Evolutionary conservation across 2,888 invertebrate species (phyloP).

Genomic region (Gerris lacustris): DNA sequence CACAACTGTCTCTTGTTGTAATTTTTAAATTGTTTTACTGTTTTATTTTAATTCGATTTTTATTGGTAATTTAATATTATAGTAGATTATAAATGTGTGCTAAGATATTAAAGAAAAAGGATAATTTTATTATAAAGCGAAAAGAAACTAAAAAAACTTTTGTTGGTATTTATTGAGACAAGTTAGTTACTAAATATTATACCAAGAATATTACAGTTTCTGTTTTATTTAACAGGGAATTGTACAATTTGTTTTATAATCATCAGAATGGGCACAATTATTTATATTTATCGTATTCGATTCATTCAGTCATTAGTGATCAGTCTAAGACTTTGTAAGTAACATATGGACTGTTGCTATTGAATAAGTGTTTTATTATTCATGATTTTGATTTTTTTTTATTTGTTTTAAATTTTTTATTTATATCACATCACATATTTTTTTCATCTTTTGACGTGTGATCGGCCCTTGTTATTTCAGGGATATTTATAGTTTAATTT

Average conservation of each 20-base stretch:
- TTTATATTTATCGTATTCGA: background rate
- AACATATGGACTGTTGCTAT: slow-evolving; percentile 27
- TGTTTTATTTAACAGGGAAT: slow-evolving; percentile 4
- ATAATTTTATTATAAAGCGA: background rate
- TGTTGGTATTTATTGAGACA: slow-evolving; percentile 8
- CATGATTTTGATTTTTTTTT: slow-evolving; percentile 18
- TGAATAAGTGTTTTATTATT: slow-evolving; percentile 25
- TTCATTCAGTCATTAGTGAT: slow-evolving; percentile 24
- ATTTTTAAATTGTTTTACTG: background rate
- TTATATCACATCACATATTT: slow-evolving; percentile 16
- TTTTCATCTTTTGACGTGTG: slow-evolving; percentile 13
- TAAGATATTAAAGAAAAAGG: background rate
- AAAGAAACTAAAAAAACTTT: slow-evolving; percentile 6
- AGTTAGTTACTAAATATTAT: slow-evolving; percentile 7
- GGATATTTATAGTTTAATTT: slow-evolving; percentile 18
- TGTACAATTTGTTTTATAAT: too few relatives aligned
- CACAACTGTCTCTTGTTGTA: slow-evolving; percentile 8
- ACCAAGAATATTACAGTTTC: background rate
- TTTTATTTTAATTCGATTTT: background rate
- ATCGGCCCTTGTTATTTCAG: slow-evolving; percentile 16
- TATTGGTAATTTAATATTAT: background rate
- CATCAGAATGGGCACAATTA: background rate
- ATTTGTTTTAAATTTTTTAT: slow-evolving; percentile 17
- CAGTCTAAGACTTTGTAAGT: slow-evolving; percentile 26
- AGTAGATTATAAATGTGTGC: slow-evolving; percentile 1